Conservation (phyloP, 2,888 invertebrate species). For the Nyleta sp. region DNA sequence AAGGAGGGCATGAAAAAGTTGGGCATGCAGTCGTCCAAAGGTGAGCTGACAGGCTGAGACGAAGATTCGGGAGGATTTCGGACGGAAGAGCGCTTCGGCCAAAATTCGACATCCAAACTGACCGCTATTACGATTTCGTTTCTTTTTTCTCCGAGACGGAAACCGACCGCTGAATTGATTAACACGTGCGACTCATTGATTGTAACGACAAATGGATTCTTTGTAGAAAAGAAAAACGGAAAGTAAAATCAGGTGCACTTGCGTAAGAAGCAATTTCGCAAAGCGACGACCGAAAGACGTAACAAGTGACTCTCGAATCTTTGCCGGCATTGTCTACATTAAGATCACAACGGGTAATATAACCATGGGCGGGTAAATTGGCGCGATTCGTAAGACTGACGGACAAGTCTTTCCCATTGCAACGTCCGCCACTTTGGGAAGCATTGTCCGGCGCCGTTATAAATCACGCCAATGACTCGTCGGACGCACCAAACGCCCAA, state of each 20-base stretch:
- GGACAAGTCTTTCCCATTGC: conserved; percentile 19
- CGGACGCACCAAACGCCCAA: conserved; percentile 30
- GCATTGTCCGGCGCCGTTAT: conserved; percentile 22
- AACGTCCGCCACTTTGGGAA: conserved; percentile 27
- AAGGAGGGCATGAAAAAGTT: conserved; percentile 90
- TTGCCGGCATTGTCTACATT: conserved; percentile 42
- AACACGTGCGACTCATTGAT: background rate
- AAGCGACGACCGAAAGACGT: conserved; percentile 21
- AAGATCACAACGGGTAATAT: conserved; percentile 38
- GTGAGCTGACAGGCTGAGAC: conserved; percentile 81
- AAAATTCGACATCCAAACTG: conserved; percentile 7
- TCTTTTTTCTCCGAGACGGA: background rate
- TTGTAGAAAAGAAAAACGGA: conserved; percentile 5
- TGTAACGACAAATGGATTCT: conserved; percentile 22
- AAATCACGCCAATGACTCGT: conserved; percentile 40
- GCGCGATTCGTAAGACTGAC: conserved; percentile 35
- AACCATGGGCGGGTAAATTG: conserved; percentile 24
- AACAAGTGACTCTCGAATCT: conserved; percentile 56
- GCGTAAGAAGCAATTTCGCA: conserved; percentile 12
- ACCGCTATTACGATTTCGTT: background rate
- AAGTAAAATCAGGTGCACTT: conserved; percentile 15
- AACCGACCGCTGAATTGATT: background rate
- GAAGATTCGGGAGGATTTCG: conserved; percentile 49
- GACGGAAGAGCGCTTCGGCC: background rate
- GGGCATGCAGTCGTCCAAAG: conserved; percentile 85